Evolutionary conservation across 1,140 invertebrate species (phyloP).

Genomic region (Eumaeus atala): DNA sequence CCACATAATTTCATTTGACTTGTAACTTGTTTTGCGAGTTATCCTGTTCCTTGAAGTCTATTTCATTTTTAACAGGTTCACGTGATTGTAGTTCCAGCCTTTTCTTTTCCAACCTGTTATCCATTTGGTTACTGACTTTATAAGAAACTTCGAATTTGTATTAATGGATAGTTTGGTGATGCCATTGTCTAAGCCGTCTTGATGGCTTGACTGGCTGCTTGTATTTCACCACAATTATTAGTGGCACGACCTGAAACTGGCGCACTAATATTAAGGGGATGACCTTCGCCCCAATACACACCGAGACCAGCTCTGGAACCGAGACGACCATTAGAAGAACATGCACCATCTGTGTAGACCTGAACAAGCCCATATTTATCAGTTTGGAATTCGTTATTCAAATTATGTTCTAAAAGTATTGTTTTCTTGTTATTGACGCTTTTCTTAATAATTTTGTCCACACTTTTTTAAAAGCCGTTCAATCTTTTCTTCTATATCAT

Average conservation of each 20-base stretch:
- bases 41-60: conserved; percentile 87
- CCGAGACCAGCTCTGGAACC: conserved; percentile 93
- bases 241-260: conserved; percentile 88
- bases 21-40: conserved; percentile 72
- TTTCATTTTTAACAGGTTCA: conserved; percentile 87
- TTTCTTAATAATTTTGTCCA: conserved; percentile 55
- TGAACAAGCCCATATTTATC: conserved; percentile 77
- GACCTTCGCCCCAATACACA: conserved; percentile 91
- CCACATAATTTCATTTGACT: conserved; percentile 79
- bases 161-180: conserved; percentile 85
- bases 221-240: conserved; percentile 98
- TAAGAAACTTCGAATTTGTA: conserved; percentile 95
- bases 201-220: conserved; percentile 90
- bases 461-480: conserved; percentile 43
- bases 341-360: conserved; percentile 95
- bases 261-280: conserved; percentile 88
- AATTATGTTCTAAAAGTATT: conserved; percentile 51
- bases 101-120: conserved; percentile 88
- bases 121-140: conserved; percentile 92
- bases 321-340: conserved; percentile 83
- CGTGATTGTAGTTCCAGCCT: conserved; percentile 85
- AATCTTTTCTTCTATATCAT: conserved; percentile 65
- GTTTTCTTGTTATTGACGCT: conserved; percentile 35
- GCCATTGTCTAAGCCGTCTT: conserved; percentile 80
- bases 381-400: conserved; percentile 32